Conservation (phyloP, 2,888 invertebrate genomes). For the Phengaris arion region DNA sequence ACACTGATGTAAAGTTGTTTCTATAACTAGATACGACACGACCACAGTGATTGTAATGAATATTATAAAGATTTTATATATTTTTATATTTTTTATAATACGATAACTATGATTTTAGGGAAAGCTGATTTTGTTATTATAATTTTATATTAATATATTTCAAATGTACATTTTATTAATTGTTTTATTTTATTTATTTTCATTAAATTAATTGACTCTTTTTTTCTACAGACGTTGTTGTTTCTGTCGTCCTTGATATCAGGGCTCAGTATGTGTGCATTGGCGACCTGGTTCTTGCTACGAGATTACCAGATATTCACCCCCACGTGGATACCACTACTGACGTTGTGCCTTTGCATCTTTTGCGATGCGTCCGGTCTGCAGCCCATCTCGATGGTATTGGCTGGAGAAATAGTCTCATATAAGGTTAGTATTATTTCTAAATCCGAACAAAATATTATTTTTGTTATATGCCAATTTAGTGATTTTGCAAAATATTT, state of each 20-base stretch:
- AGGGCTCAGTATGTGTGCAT: conserved; percentile 42
- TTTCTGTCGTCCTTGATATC: conserved; percentile 40
- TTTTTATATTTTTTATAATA: no score
- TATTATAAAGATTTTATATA: no score
- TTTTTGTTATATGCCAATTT: not conserved
- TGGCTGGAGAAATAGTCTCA: conserved; percentile 60
- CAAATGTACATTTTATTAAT: not conserved
- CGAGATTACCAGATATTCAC: conserved; percentile 35
- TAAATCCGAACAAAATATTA: not conserved
- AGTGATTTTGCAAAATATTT: not conserved
- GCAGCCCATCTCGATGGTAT: conserved; percentile 58
- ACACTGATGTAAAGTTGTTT: no score
- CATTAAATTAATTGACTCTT: not conserved
- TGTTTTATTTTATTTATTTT: no score
- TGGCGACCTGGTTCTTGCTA: conserved; percentile 44
- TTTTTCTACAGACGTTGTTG: conserved; percentile 40
- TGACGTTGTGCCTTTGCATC: conserved; percentile 58
- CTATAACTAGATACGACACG: no score
- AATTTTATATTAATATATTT: not conserved
- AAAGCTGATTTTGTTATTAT: no score
- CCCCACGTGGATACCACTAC: conserved; percentile 46
- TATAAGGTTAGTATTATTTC: conserved; percentile 41
- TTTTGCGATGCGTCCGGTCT: conserved; percentile 59
- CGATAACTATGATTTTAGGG: no score
- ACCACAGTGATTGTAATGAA: no score